phyloP scores from a whole-genome alignment of 2,113 vertebrate species.

The Rana temporaria region DNA sequence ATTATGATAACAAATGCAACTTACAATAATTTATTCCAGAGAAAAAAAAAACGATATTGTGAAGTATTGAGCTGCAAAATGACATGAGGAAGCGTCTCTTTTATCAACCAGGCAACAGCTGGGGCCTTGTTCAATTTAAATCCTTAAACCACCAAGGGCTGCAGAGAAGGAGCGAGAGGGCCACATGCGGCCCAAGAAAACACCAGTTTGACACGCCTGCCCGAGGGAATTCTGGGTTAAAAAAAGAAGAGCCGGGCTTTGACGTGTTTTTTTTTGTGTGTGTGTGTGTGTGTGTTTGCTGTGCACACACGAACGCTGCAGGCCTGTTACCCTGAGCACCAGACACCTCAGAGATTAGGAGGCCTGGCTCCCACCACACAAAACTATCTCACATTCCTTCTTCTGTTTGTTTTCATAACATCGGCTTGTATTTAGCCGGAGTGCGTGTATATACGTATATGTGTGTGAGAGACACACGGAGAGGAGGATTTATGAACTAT shows the following conservation, averaged over 20 bases:
- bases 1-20: too few species aligned
- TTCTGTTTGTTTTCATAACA: conserved; percentile 43
- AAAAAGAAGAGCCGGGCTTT: neutral
- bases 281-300: conserved; percentile 4
- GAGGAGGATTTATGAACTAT: too few species aligned
- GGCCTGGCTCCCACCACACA: conserved; percentile 10
- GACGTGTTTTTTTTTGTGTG: neutral
- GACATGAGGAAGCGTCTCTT: too few species aligned
- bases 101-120: too few species aligned
- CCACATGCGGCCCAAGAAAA: too few species aligned
- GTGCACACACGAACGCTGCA: conserved; percentile 10
- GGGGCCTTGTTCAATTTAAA: too few species aligned
- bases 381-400: conserved; percentile 29
- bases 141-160: neutral
- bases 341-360: neutral
- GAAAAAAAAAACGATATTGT: too few species aligned
- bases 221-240: neutral
- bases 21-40: too few species aligned
- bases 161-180: neutral
- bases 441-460: neutral
- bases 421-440: neutral
- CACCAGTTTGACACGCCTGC: too few species aligned
- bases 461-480: too few species aligned
- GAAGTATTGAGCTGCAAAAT: too few species aligned
- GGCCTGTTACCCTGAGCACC: neutral